These are phyloP conservation scores for Cardiocondyla obscurior DNA, from an alignment of 1,140 invertebrate genomes.

Conservation along the genomic window DNA sequence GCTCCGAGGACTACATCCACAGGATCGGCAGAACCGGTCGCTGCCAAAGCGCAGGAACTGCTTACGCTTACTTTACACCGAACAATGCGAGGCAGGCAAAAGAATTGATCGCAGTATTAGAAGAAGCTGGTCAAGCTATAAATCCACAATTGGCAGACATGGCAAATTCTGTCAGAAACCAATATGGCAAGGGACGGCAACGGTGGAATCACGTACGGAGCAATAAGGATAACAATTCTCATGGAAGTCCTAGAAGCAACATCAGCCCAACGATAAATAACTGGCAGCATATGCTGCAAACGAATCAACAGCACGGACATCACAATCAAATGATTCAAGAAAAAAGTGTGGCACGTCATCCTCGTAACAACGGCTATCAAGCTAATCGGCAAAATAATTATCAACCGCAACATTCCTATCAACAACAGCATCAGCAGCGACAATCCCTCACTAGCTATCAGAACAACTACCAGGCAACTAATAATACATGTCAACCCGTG, in stretches of 20 bases:
- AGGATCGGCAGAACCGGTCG: conserved; percentile 98
- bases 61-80: conserved; percentile 98
- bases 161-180: conserved; percentile 83
- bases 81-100: conserved; percentile 95
- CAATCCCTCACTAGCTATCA: conserved; percentile 27
- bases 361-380: conserved; percentile 72
- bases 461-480: conserved; percentile 56
- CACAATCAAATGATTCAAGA: conserved; percentile 66
- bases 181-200: conserved; percentile 82
- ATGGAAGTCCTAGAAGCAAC: conserved; percentile 79
- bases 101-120: conserved; percentile 94
- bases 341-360: conserved; percentile 73
- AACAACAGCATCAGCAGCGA: conserved; percentile 65
- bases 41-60: conserved; percentile 96
- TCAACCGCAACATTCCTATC: conserved; percentile 72
- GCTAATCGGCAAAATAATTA: conserved; percentile 77
- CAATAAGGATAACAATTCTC: conserved; percentile 78
- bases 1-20: conserved; percentile 99
- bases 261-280: conserved; percentile 80
- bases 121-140: conserved; percentile 96
- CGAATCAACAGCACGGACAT: conserved; percentile 59
- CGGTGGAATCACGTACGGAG: conserved; percentile 83
- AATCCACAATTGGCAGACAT: conserved; percentile 89
- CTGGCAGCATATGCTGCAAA: conserved; percentile 77
- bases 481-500: conserved; percentile 55